Percentiles rank a stretch among this genome's conserved stretches.
phyloP scores from a whole-genome alignment of 2,888 invertebrate species.

The Arenicola marina region DNA sequence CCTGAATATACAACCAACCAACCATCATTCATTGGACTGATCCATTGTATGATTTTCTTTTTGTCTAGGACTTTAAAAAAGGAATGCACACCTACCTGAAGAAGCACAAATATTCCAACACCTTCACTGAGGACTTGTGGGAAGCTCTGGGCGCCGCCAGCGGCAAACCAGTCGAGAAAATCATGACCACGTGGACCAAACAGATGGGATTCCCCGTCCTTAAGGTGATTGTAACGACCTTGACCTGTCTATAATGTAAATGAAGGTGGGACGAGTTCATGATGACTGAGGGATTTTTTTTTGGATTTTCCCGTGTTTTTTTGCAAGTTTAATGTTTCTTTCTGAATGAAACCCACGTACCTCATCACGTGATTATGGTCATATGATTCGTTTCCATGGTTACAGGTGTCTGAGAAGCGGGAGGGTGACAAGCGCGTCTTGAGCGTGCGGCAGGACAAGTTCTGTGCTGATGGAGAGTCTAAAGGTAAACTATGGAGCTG shows the following conservation, averaged over 20 bases:
- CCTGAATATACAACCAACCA: too few species aligned
- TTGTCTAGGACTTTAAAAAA: slow-evolving; percentile 79
- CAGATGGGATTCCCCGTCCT: slow-evolving; percentile 93
- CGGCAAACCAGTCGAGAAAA: slow-evolving; percentile 82
- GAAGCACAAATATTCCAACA: slow-evolving; percentile 85
- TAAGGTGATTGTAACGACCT: slow-evolving; percentile 52
- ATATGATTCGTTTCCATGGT: too few species aligned
- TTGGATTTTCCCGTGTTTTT: too few species aligned
- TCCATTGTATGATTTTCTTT: too few species aligned
- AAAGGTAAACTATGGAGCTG: slow-evolving; percentile 21
- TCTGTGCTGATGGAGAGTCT: slow-evolving; percentile 78
- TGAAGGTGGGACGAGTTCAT: background rate
- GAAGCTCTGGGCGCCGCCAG: slow-evolving; percentile 84
- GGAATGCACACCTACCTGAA: slow-evolving; percentile 91
- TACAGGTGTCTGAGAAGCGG: slow-evolving; percentile 49
- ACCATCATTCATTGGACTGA: too few species aligned
- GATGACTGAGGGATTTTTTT: too few species aligned
- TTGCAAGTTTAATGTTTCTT: too few species aligned
- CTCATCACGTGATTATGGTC: too few species aligned
- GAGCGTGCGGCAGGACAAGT: slow-evolving; percentile 80
- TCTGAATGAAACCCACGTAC: too few species aligned
- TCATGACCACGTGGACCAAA: slow-evolving; percentile 97
- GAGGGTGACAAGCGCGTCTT: slow-evolving; percentile 69
- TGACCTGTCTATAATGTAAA: background rate
- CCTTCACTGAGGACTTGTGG: slow-evolving; percentile 94